Base-by-base conservation (phyloP, 1,140 invertebrate species). In the Uloborus diversus region DNA sequence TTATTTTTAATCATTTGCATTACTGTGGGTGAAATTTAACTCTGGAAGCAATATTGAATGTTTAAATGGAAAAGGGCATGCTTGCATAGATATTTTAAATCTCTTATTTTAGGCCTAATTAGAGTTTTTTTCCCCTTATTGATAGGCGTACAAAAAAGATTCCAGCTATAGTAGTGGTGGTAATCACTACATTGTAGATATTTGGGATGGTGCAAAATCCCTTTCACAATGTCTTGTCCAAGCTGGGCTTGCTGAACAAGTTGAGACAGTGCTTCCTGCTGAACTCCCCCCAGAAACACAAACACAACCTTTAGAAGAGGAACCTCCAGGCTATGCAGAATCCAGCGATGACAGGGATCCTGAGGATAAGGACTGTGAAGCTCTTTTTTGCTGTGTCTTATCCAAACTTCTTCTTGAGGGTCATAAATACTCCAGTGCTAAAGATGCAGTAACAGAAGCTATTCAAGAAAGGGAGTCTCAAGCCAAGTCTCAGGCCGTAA, bases 141-240 rank as follows among this genome's bases (percentile, higher is more conserved):
- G n/a, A n/a, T 47, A 78, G 73, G 73, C 73, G n/a, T 78, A 66
- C n/a, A 37, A 28, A 35, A 78, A 78, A 56, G 35, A 42, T 14
- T 20, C 7, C 1, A n/a, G 49, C 42, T 78, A 78, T 65, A 30
- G n/a, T 28, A 30, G n/a, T 28, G 51, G 49, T 37, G 73, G 73
- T 23, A 53, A 78, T 27, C 61, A 53, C 32, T 78, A 78, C n/a
- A 28, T 56, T 14, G 62, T 78, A 5, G 73, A 65, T 17, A 3
- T 78, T 14, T 78, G 73, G 73, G 28, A 56, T 42, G 20, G 33
- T n/a, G 73, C 56, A 37, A 78, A 78, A 42, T 35, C 61, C 17
- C 14, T 78, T 2, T 66, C 73, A 37, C 47, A 66, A 7, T 62
- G 56, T 20, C 62, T 78, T 4, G 28, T 78, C 20, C 5, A 53